phyloP scores from a whole-genome alignment of 1,140 invertebrate species.

The Diorhabda elongata region DNA sequence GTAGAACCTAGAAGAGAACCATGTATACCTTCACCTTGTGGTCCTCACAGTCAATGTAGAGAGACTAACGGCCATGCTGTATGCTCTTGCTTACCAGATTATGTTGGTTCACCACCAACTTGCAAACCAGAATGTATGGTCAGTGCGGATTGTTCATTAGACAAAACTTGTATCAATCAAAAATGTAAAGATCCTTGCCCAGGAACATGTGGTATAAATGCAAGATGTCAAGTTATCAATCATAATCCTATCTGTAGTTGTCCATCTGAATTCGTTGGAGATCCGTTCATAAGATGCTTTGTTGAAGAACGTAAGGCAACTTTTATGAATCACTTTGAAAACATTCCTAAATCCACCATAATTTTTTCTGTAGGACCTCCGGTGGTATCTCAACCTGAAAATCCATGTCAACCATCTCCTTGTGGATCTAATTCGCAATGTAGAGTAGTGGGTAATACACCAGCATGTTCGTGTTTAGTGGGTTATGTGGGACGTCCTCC shows the following conservation, averaged over 20 bases:
- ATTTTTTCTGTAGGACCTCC: conserved; percentile 25
- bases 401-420: conserved; percentile 61
- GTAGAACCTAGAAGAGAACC: conserved; percentile 52
- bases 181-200: conserved; percentile 62
- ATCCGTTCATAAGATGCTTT: conserved; percentile 68
- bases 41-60: conserved; percentile 63
- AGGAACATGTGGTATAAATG: conserved; percentile 62
- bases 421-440: conserved; percentile 64
- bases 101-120: conserved; percentile 58
- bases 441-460: conserved; percentile 54
- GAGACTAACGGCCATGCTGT: conserved; percentile 56
- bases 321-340: neutral
- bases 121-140: conserved; percentile 62
- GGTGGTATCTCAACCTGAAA: conserved; percentile 45
- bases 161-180: conserved; percentile 58
- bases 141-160: conserved; percentile 56
- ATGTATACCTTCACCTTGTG: conserved; percentile 69
- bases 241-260: conserved; percentile 67
- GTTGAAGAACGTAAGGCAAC: conserved; percentile 52
- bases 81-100: conserved; percentile 60
- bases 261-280: conserved; percentile 60
- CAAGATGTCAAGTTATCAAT: conserved; percentile 65
- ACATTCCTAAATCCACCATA: conserved; percentile 4
- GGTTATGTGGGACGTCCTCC: conserved; percentile 58
- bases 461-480: conserved; percentile 58